Evolutionary conservation across 2,797 vertebrate species (phyloP).

Genomic region (Phalanger gymnotis): DNA sequence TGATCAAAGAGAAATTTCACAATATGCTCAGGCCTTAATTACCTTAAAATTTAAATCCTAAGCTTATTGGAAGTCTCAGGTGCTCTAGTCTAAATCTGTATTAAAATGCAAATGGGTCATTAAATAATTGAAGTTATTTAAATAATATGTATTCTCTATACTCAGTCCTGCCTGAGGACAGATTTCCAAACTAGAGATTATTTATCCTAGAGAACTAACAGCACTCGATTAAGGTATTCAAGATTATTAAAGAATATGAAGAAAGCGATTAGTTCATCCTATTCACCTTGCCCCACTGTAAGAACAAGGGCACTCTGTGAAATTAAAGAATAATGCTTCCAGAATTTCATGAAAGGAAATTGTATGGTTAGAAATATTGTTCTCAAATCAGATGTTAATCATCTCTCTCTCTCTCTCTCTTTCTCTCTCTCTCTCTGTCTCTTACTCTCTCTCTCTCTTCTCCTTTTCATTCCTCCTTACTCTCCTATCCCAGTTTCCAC

Average conservation of each 20-base stretch:
- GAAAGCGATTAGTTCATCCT: background rate
- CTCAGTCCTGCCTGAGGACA: conserved; percentile 61
- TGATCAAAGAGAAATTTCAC: conserved; percentile 78
- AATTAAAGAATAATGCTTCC: background rate
- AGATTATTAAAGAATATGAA: conserved; percentile 50
- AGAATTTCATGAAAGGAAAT: background rate
- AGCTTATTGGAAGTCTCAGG: conserved; percentile 79
- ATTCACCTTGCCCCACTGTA: background rate
- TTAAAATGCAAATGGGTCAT: conserved; percentile 84
- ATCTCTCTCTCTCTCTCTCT: conserved; percentile 27
- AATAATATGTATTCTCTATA: conserved; percentile 75
- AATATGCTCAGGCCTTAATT: conserved; percentile 81
- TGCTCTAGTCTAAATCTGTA: conserved; percentile 78
- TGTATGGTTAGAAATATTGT: background rate
- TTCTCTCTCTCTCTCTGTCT: background rate
- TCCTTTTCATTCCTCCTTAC: background rate
- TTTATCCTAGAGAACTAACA: conserved; percentile 56
- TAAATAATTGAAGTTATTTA: conserved; percentile 81
- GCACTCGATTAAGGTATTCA: conserved; percentile 18
- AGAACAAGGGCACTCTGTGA: background rate
- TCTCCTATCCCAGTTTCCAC: background rate
- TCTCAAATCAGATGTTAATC: background rate
- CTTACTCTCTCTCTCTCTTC: background rate
- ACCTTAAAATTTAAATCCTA: conserved; percentile 80
- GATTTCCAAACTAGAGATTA: conserved; percentile 54